Conservation (phyloP, 2,888 invertebrate genomes). For the Thalpophila matura region DNA sequence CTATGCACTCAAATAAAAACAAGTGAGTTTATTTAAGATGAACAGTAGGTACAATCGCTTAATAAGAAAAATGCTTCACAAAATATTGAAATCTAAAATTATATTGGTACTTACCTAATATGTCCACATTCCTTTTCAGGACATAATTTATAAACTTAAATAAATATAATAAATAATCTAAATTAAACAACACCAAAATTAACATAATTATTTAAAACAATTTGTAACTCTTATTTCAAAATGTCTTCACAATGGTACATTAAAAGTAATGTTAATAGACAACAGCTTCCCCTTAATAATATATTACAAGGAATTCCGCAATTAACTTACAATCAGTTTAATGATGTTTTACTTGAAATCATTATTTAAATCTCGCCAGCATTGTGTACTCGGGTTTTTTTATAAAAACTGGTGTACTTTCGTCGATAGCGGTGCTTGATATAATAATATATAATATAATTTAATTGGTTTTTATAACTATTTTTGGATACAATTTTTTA, state of each 20-base stretch:
- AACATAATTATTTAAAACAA: conserved; percentile 2
- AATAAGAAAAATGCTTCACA: background rate
- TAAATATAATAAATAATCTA: background rate
- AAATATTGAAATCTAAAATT: too few relatives aligned
- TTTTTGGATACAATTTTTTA: too few relatives aligned
- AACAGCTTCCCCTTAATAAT: conserved; percentile 46
- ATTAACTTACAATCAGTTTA: conserved; percentile 57
- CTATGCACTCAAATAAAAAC: background rate
- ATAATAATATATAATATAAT: background rate
- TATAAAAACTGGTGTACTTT: conserved; percentile 48
- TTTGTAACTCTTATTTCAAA: background rate
- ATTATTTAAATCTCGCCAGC: conserved; percentile 61
- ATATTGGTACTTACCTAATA: too few relatives aligned
- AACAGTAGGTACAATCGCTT: too few relatives aligned
- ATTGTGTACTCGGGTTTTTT: conserved; percentile 49
- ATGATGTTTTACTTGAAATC: conserved; percentile 60
- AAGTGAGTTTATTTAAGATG: conserved; percentile 2
- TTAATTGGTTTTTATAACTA: too few relatives aligned
- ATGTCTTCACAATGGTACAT: conserved; percentile 18
- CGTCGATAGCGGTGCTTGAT: conserved; percentile 19
- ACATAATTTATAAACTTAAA: background rate
- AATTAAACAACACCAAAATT: background rate
- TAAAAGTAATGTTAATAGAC: conserved; percentile 22
- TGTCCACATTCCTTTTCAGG: too few relatives aligned
- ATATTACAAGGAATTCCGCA: conserved; percentile 58